Conservation (phyloP, 2,113 vertebrate species). For the Corythaixoides concolor region DNA sequence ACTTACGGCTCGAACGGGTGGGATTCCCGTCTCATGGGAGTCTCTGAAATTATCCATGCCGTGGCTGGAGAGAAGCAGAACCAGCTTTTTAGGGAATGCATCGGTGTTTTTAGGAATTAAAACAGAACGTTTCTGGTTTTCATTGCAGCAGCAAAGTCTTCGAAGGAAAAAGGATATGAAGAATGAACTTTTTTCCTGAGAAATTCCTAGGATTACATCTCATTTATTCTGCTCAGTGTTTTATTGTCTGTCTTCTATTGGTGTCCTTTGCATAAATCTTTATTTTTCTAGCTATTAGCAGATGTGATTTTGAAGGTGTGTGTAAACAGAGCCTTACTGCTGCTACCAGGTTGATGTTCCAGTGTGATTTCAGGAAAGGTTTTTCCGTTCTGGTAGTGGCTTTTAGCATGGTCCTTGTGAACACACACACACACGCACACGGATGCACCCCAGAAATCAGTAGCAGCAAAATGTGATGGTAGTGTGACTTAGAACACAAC, state of each 20-base stretch:
- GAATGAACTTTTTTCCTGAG: neutral
- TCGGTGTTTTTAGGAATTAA: neutral
- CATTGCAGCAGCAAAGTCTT: neutral
- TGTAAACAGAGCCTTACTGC: neutral
- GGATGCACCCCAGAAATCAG: neutral
- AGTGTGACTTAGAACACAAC: neutral
- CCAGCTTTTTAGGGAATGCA: neutral
- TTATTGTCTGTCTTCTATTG: neutral
- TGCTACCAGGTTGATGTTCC: neutral
- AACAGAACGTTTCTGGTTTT: neutral
- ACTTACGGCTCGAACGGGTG: neutral
- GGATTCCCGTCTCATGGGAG: neutral
- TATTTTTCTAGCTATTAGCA: neutral
- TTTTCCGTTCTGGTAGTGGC: neutral
- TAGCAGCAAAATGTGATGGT: neutral
- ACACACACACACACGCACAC: fast-evolving
- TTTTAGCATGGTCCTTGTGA: neutral
- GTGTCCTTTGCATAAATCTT: neutral
- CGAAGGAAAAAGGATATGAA: neutral
- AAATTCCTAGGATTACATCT: neutral
- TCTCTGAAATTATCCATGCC: neutral
- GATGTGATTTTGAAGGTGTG: neutral
- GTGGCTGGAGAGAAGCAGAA: neutral
- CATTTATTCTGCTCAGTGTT: neutral
- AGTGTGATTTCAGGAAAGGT: neutral